Evolutionary conservation across 37 sponge, comb jelly and placozoan species (phyloP), one percentile per base, ranked within the genome.

Genomic region (Hexactinellida sp.): DNA sequence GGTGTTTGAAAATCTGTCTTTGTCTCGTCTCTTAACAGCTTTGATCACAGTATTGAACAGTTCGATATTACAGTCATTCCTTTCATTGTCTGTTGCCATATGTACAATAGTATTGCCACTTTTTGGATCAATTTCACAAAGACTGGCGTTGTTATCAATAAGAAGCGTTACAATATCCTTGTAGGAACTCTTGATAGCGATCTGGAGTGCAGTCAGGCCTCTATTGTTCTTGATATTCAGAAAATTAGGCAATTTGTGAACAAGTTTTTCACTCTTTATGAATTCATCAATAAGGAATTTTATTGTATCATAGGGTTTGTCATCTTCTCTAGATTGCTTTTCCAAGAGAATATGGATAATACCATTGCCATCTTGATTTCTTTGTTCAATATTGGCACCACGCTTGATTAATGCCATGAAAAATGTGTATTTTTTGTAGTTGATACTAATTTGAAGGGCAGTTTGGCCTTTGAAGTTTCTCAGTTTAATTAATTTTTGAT

Each of bases 341-440:
- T 63, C 32, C 30, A 63, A n/a, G 25, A 63, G 76, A 25, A 63
- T 23, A 28, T 63, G 76, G 32, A 63, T 7, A 28, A 63, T 63
- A 5, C 28, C 21, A 63, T 63, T 63, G 25, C 76, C 76, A 10
- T 63, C 30, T 10, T 63, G 28, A 63, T 63, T 63, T n/a, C 5
- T 10, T 28, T 63, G 19, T 25, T 10, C 30, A 10, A 63, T 7
- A 63, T 63, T 28, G 30, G 76, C 76, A 63, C 76, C 76, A 63
- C 76, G 76, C 3, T 63, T 63, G 30, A 63, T 63, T n/a, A 63
- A 63, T 7, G 76, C 76, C 3, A 63, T 63, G 76, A 63, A 63
- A 63, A 63, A 63, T 28, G 3, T 3, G 34, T 63, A 63, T 63
- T 63, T 63, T 63, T 23, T 28, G 5, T 7, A 63, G 30, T 63